These are phyloP conservation scores for Scaptomyza hsui DNA, from an alignment of 1,140 invertebrate species.

Conservation along the genomic window DNA sequence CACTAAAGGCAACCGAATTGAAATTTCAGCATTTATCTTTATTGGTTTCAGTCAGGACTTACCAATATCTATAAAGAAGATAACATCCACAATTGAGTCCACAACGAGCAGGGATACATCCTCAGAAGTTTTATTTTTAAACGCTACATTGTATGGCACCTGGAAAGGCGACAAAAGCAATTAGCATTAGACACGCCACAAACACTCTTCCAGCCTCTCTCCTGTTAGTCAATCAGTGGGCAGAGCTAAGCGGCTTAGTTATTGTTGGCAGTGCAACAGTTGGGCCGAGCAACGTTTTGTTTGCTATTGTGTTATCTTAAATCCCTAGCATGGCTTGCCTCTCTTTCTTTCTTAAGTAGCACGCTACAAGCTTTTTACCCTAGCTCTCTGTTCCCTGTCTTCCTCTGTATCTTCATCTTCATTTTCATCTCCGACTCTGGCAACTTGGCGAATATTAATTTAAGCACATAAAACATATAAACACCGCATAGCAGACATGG, in stretches of 20 bases:
- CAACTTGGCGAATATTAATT: conserved; percentile 66
- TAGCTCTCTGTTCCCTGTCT: conserved; percentile 25
- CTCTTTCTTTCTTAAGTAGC: conserved; percentile 52
- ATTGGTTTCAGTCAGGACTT: conserved; percentile 25
- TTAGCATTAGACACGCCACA: conserved; percentile 13
- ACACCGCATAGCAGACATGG: conserved; percentile 20
- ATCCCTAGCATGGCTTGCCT: conserved; percentile 9
- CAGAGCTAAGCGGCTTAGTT: conserved; percentile 44
- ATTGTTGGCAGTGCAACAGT: conserved; percentile 59
- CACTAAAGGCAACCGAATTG: conserved; percentile 85
- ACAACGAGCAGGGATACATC: conserved; percentile 98
- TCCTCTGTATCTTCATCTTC: conserved; percentile 2
- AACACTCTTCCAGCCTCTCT: not conserved
- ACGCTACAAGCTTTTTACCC: conserved; percentile 64
- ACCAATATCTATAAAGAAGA: conserved; percentile 99
- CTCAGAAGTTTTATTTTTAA: conserved; percentile 99
- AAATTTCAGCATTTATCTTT: not conserved
- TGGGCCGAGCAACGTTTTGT: conserved; percentile 39
- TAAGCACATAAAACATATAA: conserved; percentile 76
- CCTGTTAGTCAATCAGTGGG: conserved; percentile 29
- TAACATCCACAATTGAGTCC: conserved; percentile 99
- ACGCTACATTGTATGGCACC: conserved; percentile 99
- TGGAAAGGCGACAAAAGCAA: conserved; percentile 28
- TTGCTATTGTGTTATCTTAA: conserved; percentile 54
- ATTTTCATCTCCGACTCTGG: not conserved